phyloP scores from a whole-genome alignment of 2,113 vertebrate species.

The Tetraodon nigroviridis region DNA sequence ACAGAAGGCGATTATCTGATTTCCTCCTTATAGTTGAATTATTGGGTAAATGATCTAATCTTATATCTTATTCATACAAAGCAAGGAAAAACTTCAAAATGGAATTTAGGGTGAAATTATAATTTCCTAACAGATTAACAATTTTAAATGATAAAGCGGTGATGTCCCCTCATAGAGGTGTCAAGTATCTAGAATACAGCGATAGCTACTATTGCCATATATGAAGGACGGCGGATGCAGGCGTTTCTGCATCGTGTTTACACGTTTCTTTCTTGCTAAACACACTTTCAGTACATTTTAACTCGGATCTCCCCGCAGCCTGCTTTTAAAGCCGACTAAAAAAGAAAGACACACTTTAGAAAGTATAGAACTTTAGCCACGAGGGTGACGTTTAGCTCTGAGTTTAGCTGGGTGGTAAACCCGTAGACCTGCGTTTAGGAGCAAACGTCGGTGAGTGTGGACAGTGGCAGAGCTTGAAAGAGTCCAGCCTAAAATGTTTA shows the following conservation, averaged over 20 bases:
- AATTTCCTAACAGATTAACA: not conserved
- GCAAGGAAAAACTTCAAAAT: not conserved
- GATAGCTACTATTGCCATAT: not conserved
- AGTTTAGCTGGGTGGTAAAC: slow-evolving; percentile 10
- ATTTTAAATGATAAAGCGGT: not conserved
- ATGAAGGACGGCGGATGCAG: not conserved
- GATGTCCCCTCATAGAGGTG: not conserved
- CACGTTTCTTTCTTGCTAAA: not conserved
- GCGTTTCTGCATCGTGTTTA: not conserved
- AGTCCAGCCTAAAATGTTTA: slow-evolving; percentile 39
- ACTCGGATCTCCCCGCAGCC: not conserved
- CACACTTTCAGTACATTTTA: slow-evolving; percentile 4
- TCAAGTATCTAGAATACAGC: not conserved
- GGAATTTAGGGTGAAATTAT: not conserved
- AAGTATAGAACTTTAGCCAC: too few species aligned
- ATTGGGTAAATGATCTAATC: not conserved
- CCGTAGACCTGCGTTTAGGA: slow-evolving; percentile 18
- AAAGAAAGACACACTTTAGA: too few species aligned
- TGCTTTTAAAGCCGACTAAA: too few species aligned
- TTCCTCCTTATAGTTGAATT: not conserved
- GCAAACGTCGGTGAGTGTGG: slow-evolving; percentile 14
- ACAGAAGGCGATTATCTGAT: not conserved
- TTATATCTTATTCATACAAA: not conserved
- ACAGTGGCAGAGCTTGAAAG: slow-evolving; percentile 14
- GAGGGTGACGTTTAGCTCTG: too few species aligned